A percentile compares a stretch with the other conserved stretches of the same genome.
These are phyloP conservation scores for Corythaixoides concolor DNA, from an alignment of 2,113 vertebrate species.

Conservation along the genomic window DNA sequence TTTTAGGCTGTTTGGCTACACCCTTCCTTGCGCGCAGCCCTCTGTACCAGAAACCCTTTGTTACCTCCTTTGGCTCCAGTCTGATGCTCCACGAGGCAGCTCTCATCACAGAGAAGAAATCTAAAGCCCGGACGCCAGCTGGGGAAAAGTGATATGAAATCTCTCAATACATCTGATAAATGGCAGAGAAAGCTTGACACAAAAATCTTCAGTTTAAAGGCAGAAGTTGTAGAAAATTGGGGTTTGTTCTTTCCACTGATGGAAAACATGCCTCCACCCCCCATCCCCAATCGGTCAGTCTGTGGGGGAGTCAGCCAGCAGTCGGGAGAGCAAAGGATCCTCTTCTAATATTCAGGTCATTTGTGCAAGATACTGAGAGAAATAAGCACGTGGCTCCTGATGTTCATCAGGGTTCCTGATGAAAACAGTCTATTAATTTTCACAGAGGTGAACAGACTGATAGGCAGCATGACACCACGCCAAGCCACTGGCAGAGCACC, in stretches of 20 bases:
- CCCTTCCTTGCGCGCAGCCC: accelerated
- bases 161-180: not conserved
- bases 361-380: not conserved
- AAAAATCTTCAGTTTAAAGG: not conserved
- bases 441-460: not conserved
- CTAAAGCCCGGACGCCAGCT: not conserved
- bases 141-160: not conserved
- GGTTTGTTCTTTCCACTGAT: not conserved
- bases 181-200: not conserved
- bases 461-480: not conserved
- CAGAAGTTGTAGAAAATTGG: not conserved
- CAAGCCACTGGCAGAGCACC: not conserved
- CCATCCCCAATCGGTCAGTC: too few species aligned
- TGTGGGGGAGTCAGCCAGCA: too few species aligned
- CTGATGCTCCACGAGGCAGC: not conserved
- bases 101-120: not conserved
- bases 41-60: accelerated
- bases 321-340: not conserved
- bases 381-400: not conserved
- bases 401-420: not conserved
- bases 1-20: not conserved
- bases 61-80: not conserved
- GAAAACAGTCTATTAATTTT: not conserved
- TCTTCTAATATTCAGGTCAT: not conserved
- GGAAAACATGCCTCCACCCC: not conserved